Evolutionary conservation across 2,113 vertebrate species (phyloP).

Genomic region (Ophthalmolycus amberensis): DNA sequence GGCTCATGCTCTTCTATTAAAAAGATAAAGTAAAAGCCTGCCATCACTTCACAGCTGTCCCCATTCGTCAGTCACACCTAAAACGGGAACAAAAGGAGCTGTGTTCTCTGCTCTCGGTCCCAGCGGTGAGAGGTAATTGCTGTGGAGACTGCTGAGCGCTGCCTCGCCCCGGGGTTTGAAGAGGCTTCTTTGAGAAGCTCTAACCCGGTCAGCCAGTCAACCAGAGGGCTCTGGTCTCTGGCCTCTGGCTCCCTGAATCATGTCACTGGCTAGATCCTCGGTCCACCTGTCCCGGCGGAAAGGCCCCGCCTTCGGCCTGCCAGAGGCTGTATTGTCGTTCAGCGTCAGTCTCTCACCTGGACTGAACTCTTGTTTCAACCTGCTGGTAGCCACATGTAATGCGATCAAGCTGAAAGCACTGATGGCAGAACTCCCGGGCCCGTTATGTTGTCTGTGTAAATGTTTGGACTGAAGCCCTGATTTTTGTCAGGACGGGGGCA

Average conservation of each 20-base stretch:
- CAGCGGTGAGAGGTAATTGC: slow-evolving; percentile 39
- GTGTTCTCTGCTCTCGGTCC: slow-evolving; percentile 15
- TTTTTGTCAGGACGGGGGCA: slow-evolving; percentile 26
- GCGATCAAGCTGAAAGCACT: slow-evolving; percentile 52
- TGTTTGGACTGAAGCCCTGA: slow-evolving; percentile 46
- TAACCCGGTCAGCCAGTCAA: slow-evolving; percentile 38
- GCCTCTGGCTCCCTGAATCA: slow-evolving; percentile 41
- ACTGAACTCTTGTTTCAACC: slow-evolving; percentile 42
- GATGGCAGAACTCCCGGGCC: slow-evolving; percentile 16
- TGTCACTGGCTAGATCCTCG: slow-evolving; percentile 26
- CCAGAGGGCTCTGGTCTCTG: slow-evolving; percentile 20
- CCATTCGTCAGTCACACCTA: slow-evolving; percentile 36
- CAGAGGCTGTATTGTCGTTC: slow-evolving; percentile 35
- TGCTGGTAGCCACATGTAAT: slow-evolving; percentile 45
- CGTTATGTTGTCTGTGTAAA: slow-evolving; percentile 33
- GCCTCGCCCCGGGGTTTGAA: slow-evolving; percentile 36
- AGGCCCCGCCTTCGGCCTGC: slow-evolving; percentile 43
- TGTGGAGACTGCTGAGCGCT: slow-evolving; percentile 15
- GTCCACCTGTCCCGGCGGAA: slow-evolving; percentile 16
- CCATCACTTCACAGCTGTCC: slow-evolving; percentile 7
- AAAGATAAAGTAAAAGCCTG: slow-evolving; percentile 9
- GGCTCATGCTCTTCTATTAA: neutral
- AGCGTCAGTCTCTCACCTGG: slow-evolving; percentile 32
- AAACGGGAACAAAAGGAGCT: slow-evolving; percentile 14
- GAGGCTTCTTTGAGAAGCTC: slow-evolving; percentile 24